These are phyloP conservation scores for Lissocephala sabroskyi DNA, from an alignment of 2,888 invertebrate species.

Conservation along the genomic window DNA sequence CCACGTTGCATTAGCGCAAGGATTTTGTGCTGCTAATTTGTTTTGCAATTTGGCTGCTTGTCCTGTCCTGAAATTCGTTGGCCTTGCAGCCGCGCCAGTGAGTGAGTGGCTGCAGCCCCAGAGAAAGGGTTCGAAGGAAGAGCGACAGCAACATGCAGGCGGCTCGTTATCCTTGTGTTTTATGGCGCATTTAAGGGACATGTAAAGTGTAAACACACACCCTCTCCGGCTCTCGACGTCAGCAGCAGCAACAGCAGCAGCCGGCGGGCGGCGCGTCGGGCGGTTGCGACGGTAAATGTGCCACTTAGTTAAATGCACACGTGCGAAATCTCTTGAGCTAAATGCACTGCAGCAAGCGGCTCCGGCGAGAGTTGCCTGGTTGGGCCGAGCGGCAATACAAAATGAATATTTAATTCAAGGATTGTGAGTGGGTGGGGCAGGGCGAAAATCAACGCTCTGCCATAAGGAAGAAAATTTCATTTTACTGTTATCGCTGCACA, in stretches of 20 bases:
- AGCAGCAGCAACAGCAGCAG: conserved; percentile 1
- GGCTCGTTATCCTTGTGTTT: conserved; percentile 8
- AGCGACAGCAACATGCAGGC: not conserved
- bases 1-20: conserved; percentile 24
- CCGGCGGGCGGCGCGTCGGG: too few species aligned
- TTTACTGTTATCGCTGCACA: conserved; percentile 40
- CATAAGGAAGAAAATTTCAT: conserved; percentile 57
- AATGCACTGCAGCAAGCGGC: conserved; percentile 36
- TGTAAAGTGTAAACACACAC: conserved; percentile 8
- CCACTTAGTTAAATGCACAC: conserved; percentile 60
- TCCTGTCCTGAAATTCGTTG: conserved; percentile 14
- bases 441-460: conserved; percentile 53
- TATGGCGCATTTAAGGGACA: conserved; percentile 4
- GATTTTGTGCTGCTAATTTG: conserved; percentile 58
- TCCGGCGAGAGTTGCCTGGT: not conserved
- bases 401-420: conserved; percentile 52
- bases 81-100: conserved; percentile 1
- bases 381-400: conserved; percentile 63
- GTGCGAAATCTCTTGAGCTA: conserved; percentile 62
- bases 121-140: conserved; percentile 1
- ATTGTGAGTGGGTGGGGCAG: conserved; percentile 2
- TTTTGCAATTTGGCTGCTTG: conserved; percentile 45
- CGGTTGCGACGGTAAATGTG: conserved; percentile 22
- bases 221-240: not conserved
- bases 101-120: not conserved